These are phyloP conservation scores for Plotosus lineatus DNA, from an alignment of 2,113 vertebrate genomes.

Conservation along the genomic window DNA sequence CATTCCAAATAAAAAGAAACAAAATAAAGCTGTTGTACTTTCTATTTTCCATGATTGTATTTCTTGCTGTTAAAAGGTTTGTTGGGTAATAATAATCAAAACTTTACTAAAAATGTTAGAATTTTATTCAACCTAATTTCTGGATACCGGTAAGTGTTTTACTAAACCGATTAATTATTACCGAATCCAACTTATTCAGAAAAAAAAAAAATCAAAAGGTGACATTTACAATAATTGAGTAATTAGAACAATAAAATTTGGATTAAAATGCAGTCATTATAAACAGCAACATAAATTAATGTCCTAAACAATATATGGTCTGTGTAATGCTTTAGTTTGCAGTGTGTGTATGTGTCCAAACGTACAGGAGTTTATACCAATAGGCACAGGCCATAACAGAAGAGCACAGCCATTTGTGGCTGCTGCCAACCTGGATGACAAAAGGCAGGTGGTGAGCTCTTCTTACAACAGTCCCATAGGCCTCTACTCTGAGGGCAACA, in stretches of 20 bases:
- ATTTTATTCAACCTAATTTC: not conserved
- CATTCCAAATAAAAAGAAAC: not conserved
- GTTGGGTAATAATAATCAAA: not conserved
- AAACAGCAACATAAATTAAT: not conserved
- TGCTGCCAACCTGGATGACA: conserved; percentile 93
- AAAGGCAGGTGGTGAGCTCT: conserved; percentile 95
- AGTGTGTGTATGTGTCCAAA: conserved; percentile 47
- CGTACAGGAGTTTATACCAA: conserved; percentile 88
- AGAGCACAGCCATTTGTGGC: conserved; percentile 94
- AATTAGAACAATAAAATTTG: too few relatives aligned
- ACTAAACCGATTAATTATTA: not conserved
- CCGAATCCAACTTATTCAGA: not conserved
- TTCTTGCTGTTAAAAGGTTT: not conserved
- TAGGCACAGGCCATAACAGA: conserved; percentile 91
- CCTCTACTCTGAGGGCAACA: conserved; percentile 96
- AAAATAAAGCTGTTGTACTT: not conserved
- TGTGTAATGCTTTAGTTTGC: conserved; percentile 42
- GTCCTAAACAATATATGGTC: not conserved
- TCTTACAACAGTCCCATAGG: conserved; percentile 98
- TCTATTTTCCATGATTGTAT: not conserved
- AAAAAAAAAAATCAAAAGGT: not conserved
- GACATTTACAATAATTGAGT: not conserved
- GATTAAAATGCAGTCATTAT: not conserved
- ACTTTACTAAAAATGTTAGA: not conserved
- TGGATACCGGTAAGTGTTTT: not conserved